Evolutionary conservation across 1,140 invertebrate genomes (phyloP).

Genomic region (Thaumetopoea pityocampa): DNA sequence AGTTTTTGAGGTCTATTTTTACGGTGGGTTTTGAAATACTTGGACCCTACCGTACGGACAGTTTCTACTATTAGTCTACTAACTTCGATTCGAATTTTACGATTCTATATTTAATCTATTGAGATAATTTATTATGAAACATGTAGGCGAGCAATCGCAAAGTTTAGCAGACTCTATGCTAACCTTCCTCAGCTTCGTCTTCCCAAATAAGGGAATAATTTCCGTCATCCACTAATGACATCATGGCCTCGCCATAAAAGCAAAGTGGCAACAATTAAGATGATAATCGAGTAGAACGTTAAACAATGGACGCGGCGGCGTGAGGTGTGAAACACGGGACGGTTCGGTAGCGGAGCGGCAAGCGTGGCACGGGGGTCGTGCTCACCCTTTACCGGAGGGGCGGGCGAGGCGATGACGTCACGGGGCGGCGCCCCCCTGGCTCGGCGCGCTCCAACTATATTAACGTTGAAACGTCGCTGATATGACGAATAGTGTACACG

Average conservation of each 20-base stretch:
- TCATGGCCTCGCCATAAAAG: constrained; percentile 26
- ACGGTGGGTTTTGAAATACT: too few relatives aligned
- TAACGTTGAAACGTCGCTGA: constrained; percentile 42
- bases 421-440: constrained; percentile 45
- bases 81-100: too few relatives aligned
- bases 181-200: constrained; percentile 54
- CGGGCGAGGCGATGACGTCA: constrained; percentile 45
- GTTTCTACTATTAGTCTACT: too few relatives aligned
- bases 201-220: constrained; percentile 31
- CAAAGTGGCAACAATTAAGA: constrained; percentile 6
- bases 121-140: constrained; percentile 8
- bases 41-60: too few relatives aligned
- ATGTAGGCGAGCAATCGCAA: constrained; percentile 64
- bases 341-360: constrained; percentile 18
- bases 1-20: too few relatives aligned
- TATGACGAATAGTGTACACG: constrained; percentile 32
- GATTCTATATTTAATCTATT: too few relatives aligned
- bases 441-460: constrained; percentile 43
- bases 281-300: constrained; percentile 1
- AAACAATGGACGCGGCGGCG: constrained; percentile 14
- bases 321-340: constrained; percentile 7
- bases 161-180: constrained; percentile 38
- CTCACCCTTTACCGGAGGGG: constrained; percentile 27
- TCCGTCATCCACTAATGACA: constrained; percentile 44
- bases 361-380: constrained; percentile 33